Evolutionary conservation across 2,113 vertebrate genomes (phyloP), one percentile per base, ranked within the genome.

Genomic region (Excalfactoria chinensis): DNA sequence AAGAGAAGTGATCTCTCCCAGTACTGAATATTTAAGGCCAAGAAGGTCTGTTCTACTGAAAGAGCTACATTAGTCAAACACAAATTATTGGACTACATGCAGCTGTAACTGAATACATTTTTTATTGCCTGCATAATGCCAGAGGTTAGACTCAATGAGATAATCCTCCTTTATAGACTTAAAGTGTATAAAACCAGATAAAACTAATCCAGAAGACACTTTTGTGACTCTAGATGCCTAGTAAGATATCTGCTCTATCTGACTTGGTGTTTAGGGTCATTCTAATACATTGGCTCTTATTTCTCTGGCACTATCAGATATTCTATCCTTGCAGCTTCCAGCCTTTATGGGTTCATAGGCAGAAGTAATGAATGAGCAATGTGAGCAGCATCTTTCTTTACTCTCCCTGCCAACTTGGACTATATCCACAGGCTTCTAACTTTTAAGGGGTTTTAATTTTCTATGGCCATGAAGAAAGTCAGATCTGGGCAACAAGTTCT

Each of bases 231-330:
- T 63, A 74, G 90, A 93, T 92, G 62, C 20, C 70, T 73, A 82
- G 41, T 6, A 88, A 94, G 70, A 84, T 93, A 86, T 59, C 81
- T 92, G 4, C 25, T 84, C 35, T 77, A 84, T 92, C 77, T 80
- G 84, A 85, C 81, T 92, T 56, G 44, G 21, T 83, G 80, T 92
- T 89, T 85, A 44, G 35, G 78, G 68, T 91, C 16, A 89, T 88
- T 92, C 90, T 80, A 91, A 91, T 93, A 80, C 78, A 83, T 3
- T 0, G 56, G 10, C 34, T 79, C 26, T 92, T 92, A 88, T 89
- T 94, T 96, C 73, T 77, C 28, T 91, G 91, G 55, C 71, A 63
- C 91, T 89, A 89, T 80, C 88, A 37, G 56, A 77, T 94, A 93
- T 94, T 94, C 88, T 83, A 8, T 87, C 56, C 60, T 85, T 76